Base-by-base conservation (phyloP, 2,888 invertebrate genomes). In the Tachina grossa region DNA sequence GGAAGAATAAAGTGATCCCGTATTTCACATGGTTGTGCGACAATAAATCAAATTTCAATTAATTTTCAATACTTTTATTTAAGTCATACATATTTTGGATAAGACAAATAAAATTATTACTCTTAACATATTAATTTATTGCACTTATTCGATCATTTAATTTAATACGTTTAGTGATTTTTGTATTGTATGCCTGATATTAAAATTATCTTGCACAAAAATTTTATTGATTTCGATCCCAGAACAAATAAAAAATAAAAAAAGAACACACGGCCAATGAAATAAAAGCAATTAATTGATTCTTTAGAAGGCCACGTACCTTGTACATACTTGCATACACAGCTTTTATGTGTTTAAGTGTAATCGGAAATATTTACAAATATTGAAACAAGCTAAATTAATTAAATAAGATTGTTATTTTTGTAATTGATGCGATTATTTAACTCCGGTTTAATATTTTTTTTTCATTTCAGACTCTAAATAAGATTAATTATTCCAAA, bases 31-130 rank as follows among this genome's bases (percentile, higher is more conserved):
- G 31, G 31, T 31, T 5, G 31, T 31, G 31, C 31, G 31, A 31
- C 31, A 31, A 31, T 31, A 31, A 31, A 31, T 31, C 6, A 31
- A 31, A 31, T 31, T 31, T 5, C 31, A 31, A 31, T 55, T 75
- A 45, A 53, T 31, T 55, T 63, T 16, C 22, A 22, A 53, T 63
- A 45, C 6, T 45, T 45, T 39, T 9, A 10, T 41, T 65, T 13
- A 55, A 55, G 13, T 55, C 47, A 66, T 76, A 47, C 65, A 76
- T 19, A 74, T 5, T 19, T 57, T 14, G 39, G 55, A 55, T 19
- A 55, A 61, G 55, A 47, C 77, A 68, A 69, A 43, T 76, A 78
- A 49, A 77, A 51, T 68, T 59, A n/a, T 49, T 49, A 31, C 31
- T 31, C 6, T 0, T 31, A 77, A 77, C 57, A 59, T 68, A 14